A percentile compares a stretch with the other conserved stretches of the same genome.
phyloP scores from a whole-genome alignment of 2,888 invertebrate species.

The Rhagium mordax region DNA sequence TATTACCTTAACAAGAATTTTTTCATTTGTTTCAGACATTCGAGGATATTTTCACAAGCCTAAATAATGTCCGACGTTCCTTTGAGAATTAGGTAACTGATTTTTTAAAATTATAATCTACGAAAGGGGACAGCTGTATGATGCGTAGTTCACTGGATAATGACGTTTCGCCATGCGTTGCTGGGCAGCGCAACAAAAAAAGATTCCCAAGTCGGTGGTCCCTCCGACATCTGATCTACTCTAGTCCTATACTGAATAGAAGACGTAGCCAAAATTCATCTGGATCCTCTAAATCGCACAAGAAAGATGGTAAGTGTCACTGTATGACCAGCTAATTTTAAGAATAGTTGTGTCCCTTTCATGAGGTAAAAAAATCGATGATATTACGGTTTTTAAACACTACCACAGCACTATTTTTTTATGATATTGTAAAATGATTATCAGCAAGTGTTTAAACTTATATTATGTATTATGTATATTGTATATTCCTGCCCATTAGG shows the following conservation, averaged over 20 bases:
- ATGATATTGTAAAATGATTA: no score
- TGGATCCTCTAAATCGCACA: constrained; percentile 59
- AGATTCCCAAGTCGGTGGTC: constrained; percentile 76
- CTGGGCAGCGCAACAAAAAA: constrained; percentile 67
- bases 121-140: not conserved
- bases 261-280: constrained; percentile 70
- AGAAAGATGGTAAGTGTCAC: constrained; percentile 44
- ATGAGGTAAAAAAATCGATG: no score
- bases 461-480: no score
- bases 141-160: constrained; percentile 55
- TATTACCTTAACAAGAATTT: no score
- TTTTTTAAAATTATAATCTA: not conserved
- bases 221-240: constrained; percentile 78
- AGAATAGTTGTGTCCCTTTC: no score
- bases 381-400: no score
- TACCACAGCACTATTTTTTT: no score
- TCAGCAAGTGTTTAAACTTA: no score
- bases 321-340: not conserved
- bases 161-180: constrained; percentile 61
- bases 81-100: not conserved
- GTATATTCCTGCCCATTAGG: no score
- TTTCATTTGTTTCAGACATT: not conserved
- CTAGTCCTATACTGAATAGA: constrained; percentile 80
- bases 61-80: constrained; percentile 12
- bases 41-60: not conserved